A percentile compares a stretch with the other conserved stretches of the same genome.
Evolutionary conservation across 1,140 invertebrate species (phyloP).

Genomic region (Polyergus mexicanus): DNA sequence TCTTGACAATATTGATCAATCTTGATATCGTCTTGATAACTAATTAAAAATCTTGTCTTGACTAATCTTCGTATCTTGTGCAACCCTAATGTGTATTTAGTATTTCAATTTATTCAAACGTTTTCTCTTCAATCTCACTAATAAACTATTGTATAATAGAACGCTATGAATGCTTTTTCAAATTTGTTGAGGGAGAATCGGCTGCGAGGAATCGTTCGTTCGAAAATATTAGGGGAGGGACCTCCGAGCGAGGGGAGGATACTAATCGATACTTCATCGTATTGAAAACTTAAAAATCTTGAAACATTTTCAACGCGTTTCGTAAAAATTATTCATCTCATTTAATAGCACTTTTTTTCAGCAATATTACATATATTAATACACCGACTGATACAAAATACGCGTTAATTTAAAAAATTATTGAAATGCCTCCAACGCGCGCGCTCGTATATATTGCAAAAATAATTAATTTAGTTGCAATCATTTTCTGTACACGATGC

Average conservation of each 20-base stretch:
- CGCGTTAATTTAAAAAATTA: conserved; percentile 53
- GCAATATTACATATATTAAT: conserved; percentile 42
- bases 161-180: not conserved
- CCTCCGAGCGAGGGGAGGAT: not conserved
- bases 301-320: conserved; percentile 17
- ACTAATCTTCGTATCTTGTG: no score
- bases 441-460: conserved; percentile 5
- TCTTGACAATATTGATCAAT: no score
- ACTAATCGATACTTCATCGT: conserved; percentile 27
- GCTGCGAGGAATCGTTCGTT: not conserved
- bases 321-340: conserved; percentile 47
- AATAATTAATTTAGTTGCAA: conserved; percentile 59
- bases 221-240: not conserved
- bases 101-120: not conserved
- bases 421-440: conserved; percentile 17
- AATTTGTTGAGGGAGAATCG: not conserved
- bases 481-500: conserved; percentile 41
- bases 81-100: not conserved
- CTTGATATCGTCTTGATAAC: no score
- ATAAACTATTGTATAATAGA: no score
- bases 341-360: conserved; percentile 60
- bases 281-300: conserved; percentile 50
- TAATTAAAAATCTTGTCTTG: no score
- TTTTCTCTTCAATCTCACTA: no score
- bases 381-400: conserved; percentile 31